Evolutionary conservation across 2,797 vertebrate species (phyloP).

Genomic region (Helostoma temminkii): DNA sequence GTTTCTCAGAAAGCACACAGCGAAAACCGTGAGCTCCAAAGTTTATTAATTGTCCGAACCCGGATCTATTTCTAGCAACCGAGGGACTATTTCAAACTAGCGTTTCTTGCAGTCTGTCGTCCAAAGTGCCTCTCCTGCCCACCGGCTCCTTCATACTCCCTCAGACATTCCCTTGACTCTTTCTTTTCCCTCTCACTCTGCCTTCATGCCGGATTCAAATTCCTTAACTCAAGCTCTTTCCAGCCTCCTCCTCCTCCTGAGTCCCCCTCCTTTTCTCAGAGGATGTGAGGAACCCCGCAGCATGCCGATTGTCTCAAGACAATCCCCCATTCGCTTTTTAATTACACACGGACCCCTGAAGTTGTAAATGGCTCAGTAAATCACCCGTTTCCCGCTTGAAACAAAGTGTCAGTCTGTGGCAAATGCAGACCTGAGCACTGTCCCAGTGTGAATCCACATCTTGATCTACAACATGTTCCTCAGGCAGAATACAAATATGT

Average conservation of each 20-base stretch:
- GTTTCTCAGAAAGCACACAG: too few species aligned
- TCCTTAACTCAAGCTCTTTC: constrained; percentile 83
- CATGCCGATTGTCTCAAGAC: constrained; percentile 71
- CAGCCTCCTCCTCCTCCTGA: constrained; percentile 49
- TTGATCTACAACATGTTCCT: neutral
- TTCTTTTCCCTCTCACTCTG: constrained; percentile 56
- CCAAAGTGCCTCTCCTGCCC: constrained; percentile 47
- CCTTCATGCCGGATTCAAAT: constrained; percentile 82
- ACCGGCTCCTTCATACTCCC: constrained; percentile 60
- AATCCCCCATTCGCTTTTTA: constrained; percentile 70
- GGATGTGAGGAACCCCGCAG: constrained; percentile 72
- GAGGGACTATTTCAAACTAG: constrained; percentile 43
- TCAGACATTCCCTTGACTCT: constrained; percentile 49
- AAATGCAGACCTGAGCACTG: neutral
- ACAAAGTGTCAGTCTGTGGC: constrained; percentile 16
- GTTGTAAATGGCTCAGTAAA: constrained; percentile 46
- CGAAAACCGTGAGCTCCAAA: constrained; percentile 1
- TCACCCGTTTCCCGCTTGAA: constrained; percentile 34
- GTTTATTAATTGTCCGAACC: constrained; percentile 11
- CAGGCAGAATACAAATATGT: neutral
- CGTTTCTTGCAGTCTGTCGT: constrained; percentile 40
- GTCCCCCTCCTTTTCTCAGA: constrained; percentile 59
- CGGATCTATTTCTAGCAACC: constrained; percentile 41
- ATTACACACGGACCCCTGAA: constrained; percentile 60
- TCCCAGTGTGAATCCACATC: neutral